Evolutionary conservation across 1,140 invertebrate species (phyloP).

Genomic region (Leptinotarsa undecemlineata): DNA sequence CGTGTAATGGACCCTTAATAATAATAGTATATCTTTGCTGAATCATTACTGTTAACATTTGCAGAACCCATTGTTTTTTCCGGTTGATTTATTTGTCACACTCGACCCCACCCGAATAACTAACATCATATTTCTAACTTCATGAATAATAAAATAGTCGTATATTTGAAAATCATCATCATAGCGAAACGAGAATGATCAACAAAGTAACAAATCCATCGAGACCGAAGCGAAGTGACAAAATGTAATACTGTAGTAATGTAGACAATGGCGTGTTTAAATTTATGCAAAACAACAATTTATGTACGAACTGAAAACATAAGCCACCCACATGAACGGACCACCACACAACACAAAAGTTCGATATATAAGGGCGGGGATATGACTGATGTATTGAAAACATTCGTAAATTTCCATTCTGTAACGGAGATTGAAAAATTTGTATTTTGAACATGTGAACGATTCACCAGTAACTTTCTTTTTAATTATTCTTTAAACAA

Average conservation of each 20-base stretch:
- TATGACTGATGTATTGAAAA: too few species aligned
- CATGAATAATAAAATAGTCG: not conserved
- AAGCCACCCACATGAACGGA: not conserved
- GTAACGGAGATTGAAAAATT: too few species aligned
- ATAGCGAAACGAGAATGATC: conserved; percentile 4
- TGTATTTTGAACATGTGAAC: too few species aligned
- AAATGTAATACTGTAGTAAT: not conserved
- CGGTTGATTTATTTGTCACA: not conserved
- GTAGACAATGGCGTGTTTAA: not conserved
- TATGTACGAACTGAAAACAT: conserved; percentile 4
- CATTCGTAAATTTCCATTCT: too few species aligned
- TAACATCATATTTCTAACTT: conserved; percentile 2
- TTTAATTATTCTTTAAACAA: too few species aligned
- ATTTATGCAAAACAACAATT: not conserved
- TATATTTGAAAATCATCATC: conserved; percentile 8
- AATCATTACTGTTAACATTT: not conserved
- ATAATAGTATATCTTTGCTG: not conserved
- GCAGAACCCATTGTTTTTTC: not conserved
- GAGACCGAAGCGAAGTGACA: conserved; percentile 7
- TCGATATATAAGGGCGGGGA: not conserved
- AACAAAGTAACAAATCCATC: conserved; percentile 8
- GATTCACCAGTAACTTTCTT: too few species aligned
- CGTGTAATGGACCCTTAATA: too few species aligned
- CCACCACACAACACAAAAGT: not conserved
- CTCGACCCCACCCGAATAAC: not conserved